A percentile compares a stretch with the other conserved stretches of the same genome.
phyloP scores from a whole-genome alignment of 2,888 invertebrate genomes.

The Ecliptopera silaceata region DNA sequence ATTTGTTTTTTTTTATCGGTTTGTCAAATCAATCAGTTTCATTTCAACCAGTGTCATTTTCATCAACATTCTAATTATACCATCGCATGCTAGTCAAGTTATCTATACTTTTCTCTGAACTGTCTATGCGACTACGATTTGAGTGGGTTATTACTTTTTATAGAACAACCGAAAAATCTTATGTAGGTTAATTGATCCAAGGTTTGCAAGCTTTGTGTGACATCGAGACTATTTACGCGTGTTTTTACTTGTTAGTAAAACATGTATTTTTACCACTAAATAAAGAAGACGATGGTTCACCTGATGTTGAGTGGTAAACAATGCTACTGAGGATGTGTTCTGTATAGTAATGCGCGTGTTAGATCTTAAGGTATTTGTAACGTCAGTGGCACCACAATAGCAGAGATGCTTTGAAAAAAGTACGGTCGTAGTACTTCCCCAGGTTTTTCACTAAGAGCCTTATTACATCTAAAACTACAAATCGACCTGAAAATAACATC shows the following conservation, averaged over 20 bases:
- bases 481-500: not conserved
- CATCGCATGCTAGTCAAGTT: not conserved
- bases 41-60: not conserved
- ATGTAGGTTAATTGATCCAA: slow-evolving; percentile 18
- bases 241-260: not conserved
- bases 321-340: too few species aligned
- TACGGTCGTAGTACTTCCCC: too few species aligned
- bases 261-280: not conserved
- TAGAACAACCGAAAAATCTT: slow-evolving; percentile 9
- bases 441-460: too few species aligned
- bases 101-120: slow-evolving; percentile 10
- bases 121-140: slow-evolving; percentile 2
- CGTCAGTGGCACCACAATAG: too few species aligned
- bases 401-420: too few species aligned
- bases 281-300: too few species aligned
- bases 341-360: too few species aligned
- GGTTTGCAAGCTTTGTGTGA: slow-evolving; percentile 5
- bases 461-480: too few species aligned
- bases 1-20: too few species aligned
- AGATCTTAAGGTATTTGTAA: too few species aligned
- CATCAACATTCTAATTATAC: not conserved
- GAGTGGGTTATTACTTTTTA: slow-evolving; percentile 18
- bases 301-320: too few species aligned
- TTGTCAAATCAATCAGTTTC: too few species aligned
- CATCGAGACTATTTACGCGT: not conserved